Evolutionary conservation across 2,113 vertebrate genomes (phyloP), one percentile per base, ranked within the genome.

Genomic region (Podarcis cretensis): DNA sequence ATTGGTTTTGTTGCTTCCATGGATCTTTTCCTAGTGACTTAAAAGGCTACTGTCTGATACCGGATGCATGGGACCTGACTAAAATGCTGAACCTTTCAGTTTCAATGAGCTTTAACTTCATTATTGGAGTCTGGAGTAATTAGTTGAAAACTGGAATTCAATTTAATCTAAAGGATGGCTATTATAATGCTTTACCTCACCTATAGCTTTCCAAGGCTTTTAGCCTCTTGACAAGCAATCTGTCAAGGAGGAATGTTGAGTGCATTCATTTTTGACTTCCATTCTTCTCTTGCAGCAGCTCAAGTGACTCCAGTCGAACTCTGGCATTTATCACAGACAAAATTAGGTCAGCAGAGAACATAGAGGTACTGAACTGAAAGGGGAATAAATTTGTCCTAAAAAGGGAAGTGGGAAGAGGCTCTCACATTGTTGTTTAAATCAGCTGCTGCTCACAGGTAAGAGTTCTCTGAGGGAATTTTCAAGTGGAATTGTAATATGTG

Each of bases 271-370:
- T 90, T 95, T 95, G 87, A 92, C 91, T 93, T 94, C 78, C 81
- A 69, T 91, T 93, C 88, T 95, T 96, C 91, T 93, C 91, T 94
- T 93, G 87, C 88, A 93, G 93, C 87, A 92, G 91, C 93, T 96
- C 90, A 93, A 93, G 76, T 94, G 95, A 95, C 91, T 94, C 88
- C 40, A 43, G 92, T 89, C 87, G 89, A 95, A 93, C 88, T 92
- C 91, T 96, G 94, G 92, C 84, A 94, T 95, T 95, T 95, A 90
- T 93, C 93, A 94, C 91, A 90, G 92, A 71, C 87, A 92, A 96
- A 95, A 94, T 92, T 93, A 94, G 93, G 93, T 93, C 91, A 93
- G 93, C 89, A 94, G 89, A 93, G 90, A 94, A 80, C 88, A 90
- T 75, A 90, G 93, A 95, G 84, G 78, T 93, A 92, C 57, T 74